Base-by-base conservation (phyloP, 2,113 vertebrate species). In the zebrafish (Danio rerio) region DNA sequence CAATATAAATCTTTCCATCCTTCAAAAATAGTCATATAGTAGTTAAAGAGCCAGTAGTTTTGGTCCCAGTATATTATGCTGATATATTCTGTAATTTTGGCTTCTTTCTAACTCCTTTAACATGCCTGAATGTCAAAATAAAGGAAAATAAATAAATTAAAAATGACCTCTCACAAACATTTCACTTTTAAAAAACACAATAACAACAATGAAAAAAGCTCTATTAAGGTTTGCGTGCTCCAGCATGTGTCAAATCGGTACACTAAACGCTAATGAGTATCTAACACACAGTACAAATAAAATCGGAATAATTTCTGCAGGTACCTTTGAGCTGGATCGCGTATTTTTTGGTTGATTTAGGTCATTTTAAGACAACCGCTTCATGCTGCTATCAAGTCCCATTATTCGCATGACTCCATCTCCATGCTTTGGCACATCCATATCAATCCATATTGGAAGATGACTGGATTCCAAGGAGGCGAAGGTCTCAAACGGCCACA, bases 361-460 rank as follows among this genome's bases (percentile, higher is more conserved):
- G 31, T 10, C 11, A 52, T 11, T 52, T 11, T 52, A 76, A 55
- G 45, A 50, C 58, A 53, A 49, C 55, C 2, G 45, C 79, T 55
- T 85, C 68, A 81, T 79, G 73, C 69, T 55, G 58, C 71, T 66
- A 65, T 73, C 62, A 76, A 80, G 77, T 80, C 56, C 18, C 74
- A 59, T 70, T 31, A 71, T 74, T 55, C 70, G 58, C 43, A 40
- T 59, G 47, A 55, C 58, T 79, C 52, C 52, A n/a, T 78, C 58
- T 72, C 77, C 68, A 59, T 61, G 65, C 86, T 85, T 85, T 85
- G 83, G 78, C 84, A 78, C 56, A 62, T 72, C 52, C 77, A 77
- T 81, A 86, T 86, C 86, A 66, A 70, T 89, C 82, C 77, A 84
- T 7, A 31, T 3, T 31, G n/a, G 50, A 82, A 50, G 77, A 77